These are phyloP conservation scores for Anisognathus igniventris DNA, from an alignment of 2,797 vertebrate species.

Conservation along the genomic window DNA sequence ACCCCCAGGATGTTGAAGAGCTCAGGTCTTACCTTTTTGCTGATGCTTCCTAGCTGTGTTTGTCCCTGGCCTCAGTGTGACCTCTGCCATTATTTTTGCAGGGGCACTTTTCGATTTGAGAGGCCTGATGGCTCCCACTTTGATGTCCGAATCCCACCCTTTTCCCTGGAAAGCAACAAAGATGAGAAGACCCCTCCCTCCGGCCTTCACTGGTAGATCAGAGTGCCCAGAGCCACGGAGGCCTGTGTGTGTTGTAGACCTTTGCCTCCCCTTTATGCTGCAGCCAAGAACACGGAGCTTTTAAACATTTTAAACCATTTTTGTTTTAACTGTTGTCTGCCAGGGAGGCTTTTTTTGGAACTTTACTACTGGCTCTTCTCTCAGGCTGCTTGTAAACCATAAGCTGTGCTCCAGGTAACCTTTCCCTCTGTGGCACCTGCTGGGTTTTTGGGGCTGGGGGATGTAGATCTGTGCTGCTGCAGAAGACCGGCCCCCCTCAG, in stretches of 20 bases:
- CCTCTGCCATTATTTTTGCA: slow-evolving; percentile 56
- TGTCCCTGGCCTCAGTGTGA: background rate
- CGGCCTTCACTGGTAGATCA: slow-evolving; percentile 83
- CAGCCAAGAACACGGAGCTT: slow-evolving; percentile 19
- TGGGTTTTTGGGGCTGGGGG: background rate
- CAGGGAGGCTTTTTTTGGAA: slow-evolving; percentile 17
- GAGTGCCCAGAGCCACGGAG: background rate
- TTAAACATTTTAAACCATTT: slow-evolving; percentile 39
- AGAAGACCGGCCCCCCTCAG: background rate
- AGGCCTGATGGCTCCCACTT: slow-evolving; percentile 96
- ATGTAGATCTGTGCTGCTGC: background rate
- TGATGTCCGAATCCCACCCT: slow-evolving; percentile 96
- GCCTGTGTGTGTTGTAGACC: slow-evolving; percentile 28
- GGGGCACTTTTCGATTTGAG: slow-evolving; percentile 97
- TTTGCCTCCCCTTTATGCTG: slow-evolving; percentile 16
- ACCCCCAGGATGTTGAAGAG: background rate
- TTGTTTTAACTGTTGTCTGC: slow-evolving; percentile 51
- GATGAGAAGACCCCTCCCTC: slow-evolving; percentile 85
- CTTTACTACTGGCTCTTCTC: background rate
- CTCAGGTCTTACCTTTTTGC: background rate
- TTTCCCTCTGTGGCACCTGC: background rate
- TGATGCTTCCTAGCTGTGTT: background rate
- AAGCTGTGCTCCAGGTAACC: slow-evolving; percentile 50
- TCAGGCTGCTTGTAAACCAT: slow-evolving; percentile 29
- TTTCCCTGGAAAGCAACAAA: slow-evolving; percentile 96